Evolutionary conservation across 2,888 invertebrate genomes (phyloP).

Genomic region (Meliscaeva auricollis): DNA sequence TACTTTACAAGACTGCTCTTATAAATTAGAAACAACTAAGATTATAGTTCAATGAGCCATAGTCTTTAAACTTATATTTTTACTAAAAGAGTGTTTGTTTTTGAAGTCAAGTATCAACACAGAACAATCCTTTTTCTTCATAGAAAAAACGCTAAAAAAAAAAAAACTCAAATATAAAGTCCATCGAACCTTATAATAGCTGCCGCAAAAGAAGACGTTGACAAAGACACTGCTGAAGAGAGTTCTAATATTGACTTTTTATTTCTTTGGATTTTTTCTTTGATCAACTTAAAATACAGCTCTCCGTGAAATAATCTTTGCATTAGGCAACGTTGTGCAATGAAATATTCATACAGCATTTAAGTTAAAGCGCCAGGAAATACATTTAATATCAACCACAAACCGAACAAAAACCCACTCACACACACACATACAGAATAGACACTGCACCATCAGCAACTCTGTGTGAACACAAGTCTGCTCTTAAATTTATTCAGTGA

Average conservation of each 20-base stretch:
- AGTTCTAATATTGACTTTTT: conserved; percentile 4
- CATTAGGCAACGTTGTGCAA: conserved; percentile 36
- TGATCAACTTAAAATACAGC: not conserved
- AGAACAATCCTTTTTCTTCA: not conserved
- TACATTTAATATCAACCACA: conserved; percentile 45
- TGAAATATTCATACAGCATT: conserved; percentile 63
- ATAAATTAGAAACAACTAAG: no score
- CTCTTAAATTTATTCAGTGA: conserved; percentile 57
- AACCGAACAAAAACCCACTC: conserved; percentile 2
- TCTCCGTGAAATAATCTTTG: conserved; percentile 47
- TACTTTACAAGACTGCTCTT: no score
- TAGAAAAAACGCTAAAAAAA: not conserved
- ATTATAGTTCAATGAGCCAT: no score
- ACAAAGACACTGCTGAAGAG: conserved; percentile 23
- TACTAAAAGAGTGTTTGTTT: no score
- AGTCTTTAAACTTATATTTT: no score
- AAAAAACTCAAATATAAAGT: conserved; percentile 7
- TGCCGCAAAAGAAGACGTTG: conserved; percentile 45
- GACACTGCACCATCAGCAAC: not conserved
- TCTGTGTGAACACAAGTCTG: conserved; percentile 1
- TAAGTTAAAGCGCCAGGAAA: conserved; percentile 50
- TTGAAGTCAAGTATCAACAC: no score
- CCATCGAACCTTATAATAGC: conserved; percentile 15
- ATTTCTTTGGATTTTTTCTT: not conserved
- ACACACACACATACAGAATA: not conserved